These are phyloP conservation scores for Thermophis baileyi DNA, from an alignment of 2,113 vertebrate genomes.

Conservation along the genomic window DNA sequence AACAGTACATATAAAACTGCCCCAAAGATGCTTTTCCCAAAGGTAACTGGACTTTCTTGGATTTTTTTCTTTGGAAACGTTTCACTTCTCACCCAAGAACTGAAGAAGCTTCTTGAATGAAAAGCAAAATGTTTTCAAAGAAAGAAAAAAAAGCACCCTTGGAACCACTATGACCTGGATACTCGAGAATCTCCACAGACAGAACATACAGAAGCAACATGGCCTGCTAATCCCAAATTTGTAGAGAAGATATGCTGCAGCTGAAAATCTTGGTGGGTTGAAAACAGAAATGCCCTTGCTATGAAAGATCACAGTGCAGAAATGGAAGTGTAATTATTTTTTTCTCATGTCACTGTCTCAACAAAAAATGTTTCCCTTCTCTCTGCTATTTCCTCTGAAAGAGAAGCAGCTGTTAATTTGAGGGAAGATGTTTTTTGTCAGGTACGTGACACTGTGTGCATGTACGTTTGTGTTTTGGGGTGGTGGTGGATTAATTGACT, in stretches of 20 bases:
- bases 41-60: too few species aligned
- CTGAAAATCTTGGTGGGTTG: background rate
- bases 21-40: too few species aligned
- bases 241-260: background rate
- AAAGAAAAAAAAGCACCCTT: background rate
- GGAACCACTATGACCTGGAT: too few species aligned
- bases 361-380: background rate
- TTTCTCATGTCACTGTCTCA: background rate
- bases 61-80: too few species aligned
- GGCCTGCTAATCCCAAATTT: background rate
- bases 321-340: background rate
- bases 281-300: background rate
- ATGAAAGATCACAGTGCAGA: background rate
- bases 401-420: background rate
- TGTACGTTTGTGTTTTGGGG: background rate
- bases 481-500: background rate
- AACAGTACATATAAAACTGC: background rate
- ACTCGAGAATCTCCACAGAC: background rate
- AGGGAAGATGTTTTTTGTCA: background rate
- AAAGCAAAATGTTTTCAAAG: too few species aligned
- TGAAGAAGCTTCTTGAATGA: too few species aligned
- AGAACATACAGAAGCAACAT: background rate
- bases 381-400: background rate
- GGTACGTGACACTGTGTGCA: background rate
- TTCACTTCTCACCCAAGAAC: too few species aligned